Percentiles rank a stretch among this genome's conserved stretches.
These are phyloP conservation scores for Characodon lateralis DNA, from an alignment of 2,797 vertebrate genomes.

Conservation along the genomic window DNA sequence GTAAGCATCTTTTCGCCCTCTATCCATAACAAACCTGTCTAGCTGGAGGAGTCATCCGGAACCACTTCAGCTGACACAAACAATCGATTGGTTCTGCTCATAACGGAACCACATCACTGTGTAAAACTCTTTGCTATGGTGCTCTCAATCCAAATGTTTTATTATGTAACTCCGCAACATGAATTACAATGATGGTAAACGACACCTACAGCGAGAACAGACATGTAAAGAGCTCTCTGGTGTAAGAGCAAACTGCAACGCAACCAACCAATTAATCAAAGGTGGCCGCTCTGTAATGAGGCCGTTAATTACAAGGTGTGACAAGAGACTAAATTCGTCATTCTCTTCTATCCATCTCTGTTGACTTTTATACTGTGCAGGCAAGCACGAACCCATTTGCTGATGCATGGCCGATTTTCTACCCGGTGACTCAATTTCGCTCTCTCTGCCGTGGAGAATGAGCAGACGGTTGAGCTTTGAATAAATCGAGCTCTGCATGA, in stretches of 20 bases:
- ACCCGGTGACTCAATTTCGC: slow-evolving; percentile 52
- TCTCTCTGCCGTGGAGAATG: slow-evolving; percentile 47
- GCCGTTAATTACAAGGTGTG: slow-evolving; percentile 59
- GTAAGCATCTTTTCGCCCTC: slow-evolving; percentile 1
- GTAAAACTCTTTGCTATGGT: slow-evolving; percentile 35
- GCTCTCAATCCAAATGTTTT: slow-evolving; percentile 33
- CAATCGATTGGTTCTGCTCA: slow-evolving; percentile 58
- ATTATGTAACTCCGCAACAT: slow-evolving; percentile 24
- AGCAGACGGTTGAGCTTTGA: slow-evolving; percentile 45
- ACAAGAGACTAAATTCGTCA: slow-evolving; percentile 64
- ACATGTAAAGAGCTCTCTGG: slow-evolving; percentile 23
- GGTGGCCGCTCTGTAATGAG: slow-evolving; percentile 46
- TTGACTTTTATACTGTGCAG: slow-evolving; percentile 43
- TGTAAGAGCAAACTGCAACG: slow-evolving; percentile 68
- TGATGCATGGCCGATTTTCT: slow-evolving; percentile 61
- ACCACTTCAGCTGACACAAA: slow-evolving; percentile 39
- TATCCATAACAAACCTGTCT: slow-evolving; percentile 50
- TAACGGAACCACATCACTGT: slow-evolving; percentile 35
- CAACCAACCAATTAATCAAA: slow-evolving; percentile 71
- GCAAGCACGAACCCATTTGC: slow-evolving; percentile 33
- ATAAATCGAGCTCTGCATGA: slow-evolving; percentile 54
- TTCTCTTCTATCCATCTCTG: slow-evolving; percentile 63
- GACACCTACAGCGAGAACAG: slow-evolving; percentile 22
- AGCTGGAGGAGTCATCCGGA: slow-evolving; percentile 24
- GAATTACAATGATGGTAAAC: slow-evolving; percentile 45